Base-by-base conservation (phyloP, 2,113 vertebrate species). In the Phylloscopus trochiloides region DNA sequence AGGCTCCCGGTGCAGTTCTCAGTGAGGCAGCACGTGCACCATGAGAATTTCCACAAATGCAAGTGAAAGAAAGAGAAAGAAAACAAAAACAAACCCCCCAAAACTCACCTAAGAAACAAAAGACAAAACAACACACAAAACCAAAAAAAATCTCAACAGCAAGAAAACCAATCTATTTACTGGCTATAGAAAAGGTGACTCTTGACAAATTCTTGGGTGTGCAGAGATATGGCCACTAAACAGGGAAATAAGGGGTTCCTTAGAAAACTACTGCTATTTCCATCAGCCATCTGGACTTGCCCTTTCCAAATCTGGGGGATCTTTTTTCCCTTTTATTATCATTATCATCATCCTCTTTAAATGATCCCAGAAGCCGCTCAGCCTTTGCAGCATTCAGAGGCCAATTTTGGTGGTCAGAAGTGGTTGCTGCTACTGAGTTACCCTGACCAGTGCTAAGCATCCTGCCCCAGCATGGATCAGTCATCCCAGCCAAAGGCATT, bases 51-150 rank as follows among this genome's bases (percentile, higher is more conserved):
- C 80, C 57, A 32, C 26, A 21, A 47, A 45, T 45, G 40, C 14
- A 54, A 54, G n/a, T 0, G 0, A 52, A 62, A 43, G n/a, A 72
- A 52, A 36, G 26, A 32, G 19, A 19, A 32, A 31, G 7, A 14
- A 51, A 65, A 17, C 11, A 63, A 25, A 17, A 26, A 25, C 14
- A 14, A 63, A n/a, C 29, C 28, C 24, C 3, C 9, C 42, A 47
- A 25, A 6, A 3, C 2, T 48, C 70, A 15, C 25, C 14, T 12
- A 77, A 22, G 5, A 51, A 70, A 61, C 15, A 40, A 82, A 55
- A 8, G 17, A 14, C 8, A 28, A 57, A 81, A 9, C 14, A 50
- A n/a, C 32, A 32, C 42, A 40, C 15, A 66, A 76, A 52, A 0
- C 3, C 1, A 10, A 13, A 67, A 52, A 24, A 18, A 7, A 28